Conservation (phyloP, 2,113 vertebrate genomes). For the Sphyrna mokarran region DNA sequence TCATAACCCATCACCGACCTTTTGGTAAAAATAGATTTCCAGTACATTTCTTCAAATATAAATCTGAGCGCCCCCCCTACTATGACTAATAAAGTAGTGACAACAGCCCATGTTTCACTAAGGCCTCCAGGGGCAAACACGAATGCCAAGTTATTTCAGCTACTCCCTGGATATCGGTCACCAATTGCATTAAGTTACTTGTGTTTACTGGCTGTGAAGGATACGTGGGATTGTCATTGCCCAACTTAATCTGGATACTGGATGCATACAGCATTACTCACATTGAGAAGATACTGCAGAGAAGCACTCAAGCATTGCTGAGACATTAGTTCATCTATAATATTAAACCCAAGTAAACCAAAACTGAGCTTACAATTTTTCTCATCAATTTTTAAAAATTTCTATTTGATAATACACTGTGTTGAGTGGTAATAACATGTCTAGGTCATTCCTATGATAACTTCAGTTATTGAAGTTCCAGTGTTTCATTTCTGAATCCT, state of each 20-base stretch:
- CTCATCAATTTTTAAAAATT: neutral
- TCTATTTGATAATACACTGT: neutral
- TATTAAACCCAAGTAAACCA: neutral
- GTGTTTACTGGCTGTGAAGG: constrained; percentile 2
- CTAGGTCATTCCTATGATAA: neutral
- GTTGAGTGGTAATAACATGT: neutral
- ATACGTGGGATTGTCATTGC: neutral
- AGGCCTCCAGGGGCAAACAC: neutral
- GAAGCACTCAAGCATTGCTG: neutral
- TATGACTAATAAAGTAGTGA: constrained; percentile 23
- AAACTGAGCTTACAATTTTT: neutral
- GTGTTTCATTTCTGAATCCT: neutral
- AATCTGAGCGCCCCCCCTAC: neutral
- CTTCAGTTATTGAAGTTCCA: neutral
- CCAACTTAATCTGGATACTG: neutral
- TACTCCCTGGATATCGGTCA: neutral
- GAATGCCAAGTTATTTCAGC: neutral
- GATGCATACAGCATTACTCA: neutral
- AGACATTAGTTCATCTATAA: neutral
- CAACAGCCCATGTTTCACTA: neutral
- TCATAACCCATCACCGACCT: neutral
- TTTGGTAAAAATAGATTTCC: neutral
- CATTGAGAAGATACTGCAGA: neutral
- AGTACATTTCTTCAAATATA: neutral
- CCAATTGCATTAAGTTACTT: neutral